These are phyloP conservation scores for Pleuronectes platessa DNA, from an alignment of 2,113 vertebrate genomes.

Conservation along the genomic window DNA sequence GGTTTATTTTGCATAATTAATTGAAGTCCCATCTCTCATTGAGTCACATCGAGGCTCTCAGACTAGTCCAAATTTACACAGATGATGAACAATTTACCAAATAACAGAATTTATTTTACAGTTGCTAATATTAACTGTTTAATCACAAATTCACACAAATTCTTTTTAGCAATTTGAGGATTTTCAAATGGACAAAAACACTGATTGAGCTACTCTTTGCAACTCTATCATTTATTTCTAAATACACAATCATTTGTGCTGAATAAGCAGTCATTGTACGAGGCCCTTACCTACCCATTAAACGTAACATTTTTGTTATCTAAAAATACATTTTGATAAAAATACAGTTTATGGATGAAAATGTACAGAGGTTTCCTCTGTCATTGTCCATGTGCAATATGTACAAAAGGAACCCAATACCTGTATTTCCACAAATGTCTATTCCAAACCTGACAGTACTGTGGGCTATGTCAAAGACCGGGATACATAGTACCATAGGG, in stretches of 20 bases:
- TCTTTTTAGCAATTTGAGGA: background rate
- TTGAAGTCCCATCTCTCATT: background rate
- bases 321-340: too few species aligned
- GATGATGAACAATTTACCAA: background rate
- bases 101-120: background rate
- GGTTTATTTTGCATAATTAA: conserved; percentile 16
- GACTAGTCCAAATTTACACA: background rate
- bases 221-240: background rate
- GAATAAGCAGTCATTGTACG: too few species aligned
- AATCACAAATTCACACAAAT: background rate
- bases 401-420: too few species aligned
- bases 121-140: background rate
- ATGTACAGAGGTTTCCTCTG: too few species aligned
- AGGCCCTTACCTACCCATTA: too few species aligned
- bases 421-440: background rate
- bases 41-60: background rate
- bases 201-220: background rate
- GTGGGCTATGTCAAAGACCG: background rate
- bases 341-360: too few species aligned
- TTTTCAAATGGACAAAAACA: background rate
- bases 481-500: background rate
- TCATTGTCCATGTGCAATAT: too few species aligned
- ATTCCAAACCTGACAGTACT: background rate
- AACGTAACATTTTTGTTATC: too few species aligned
- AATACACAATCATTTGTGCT: background rate